A percentile compares a stretch with the other conserved stretches of the same genome.
Evolutionary conservation across 2,113 vertebrate genomes (phyloP).

Genomic region (Peromyscus maniculatus): DNA sequence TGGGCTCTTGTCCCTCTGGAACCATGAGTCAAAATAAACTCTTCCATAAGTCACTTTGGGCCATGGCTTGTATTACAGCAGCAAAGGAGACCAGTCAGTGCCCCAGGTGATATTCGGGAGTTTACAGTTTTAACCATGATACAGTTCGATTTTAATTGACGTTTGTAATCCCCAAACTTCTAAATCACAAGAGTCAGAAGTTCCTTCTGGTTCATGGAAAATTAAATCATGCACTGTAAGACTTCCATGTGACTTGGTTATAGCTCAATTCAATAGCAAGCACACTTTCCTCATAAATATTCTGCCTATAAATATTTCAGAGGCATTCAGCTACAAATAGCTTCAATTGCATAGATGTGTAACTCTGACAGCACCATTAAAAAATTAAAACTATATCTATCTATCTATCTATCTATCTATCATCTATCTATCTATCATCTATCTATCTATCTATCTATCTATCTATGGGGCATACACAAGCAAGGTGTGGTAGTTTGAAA

Average conservation of each 20-base stretch:
- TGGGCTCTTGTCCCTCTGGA: neutral
- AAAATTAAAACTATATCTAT: neutral
- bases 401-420: too few relatives aligned
- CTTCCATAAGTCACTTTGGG: neutral
- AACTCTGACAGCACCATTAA: neutral
- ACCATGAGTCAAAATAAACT: neutral
- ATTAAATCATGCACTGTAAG: neutral
- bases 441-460: neutral
- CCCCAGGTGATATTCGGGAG: neutral
- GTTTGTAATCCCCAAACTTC: neutral
- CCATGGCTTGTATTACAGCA: neutral
- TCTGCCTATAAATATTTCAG: neutral
- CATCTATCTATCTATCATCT: neutral
- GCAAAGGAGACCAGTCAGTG: neutral
- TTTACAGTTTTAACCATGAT: neutral
- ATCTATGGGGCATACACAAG: neutral
- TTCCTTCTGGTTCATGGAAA: neutral
- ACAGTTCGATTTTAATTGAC: accelerated
- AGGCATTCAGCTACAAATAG: neutral
- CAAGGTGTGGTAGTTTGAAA: neutral
- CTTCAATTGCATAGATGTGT: neutral
- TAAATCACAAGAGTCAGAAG: neutral
- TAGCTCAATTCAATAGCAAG: neutral
- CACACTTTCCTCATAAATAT: neutral
- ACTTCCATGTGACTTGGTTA: neutral